Conservation (phyloP, 2,797 vertebrate genomes). For the Lacerta agilis region DNA sequence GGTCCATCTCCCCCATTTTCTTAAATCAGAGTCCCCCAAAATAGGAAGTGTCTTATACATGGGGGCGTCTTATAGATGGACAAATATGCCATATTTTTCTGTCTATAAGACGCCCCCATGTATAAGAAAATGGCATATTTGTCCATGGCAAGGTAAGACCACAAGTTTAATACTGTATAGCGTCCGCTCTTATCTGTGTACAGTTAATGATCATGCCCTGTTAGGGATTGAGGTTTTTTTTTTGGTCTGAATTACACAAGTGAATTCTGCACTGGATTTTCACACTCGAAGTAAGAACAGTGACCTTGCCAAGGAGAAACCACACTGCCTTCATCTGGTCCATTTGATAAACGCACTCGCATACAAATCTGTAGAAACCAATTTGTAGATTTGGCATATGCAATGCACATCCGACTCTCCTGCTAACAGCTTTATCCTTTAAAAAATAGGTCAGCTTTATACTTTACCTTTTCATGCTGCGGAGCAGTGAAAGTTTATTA, state of each 20-base stretch:
- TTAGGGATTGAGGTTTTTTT: fast-evolving
- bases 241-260: neutral
- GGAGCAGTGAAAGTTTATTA: neutral
- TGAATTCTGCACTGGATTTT: neutral
- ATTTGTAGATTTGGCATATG: conserved; percentile 32
- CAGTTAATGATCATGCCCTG: neutral
- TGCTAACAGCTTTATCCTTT: conserved; percentile 13
- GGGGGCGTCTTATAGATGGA: no score
- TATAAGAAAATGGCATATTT: no score
- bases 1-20: no score
- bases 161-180: conserved; percentile 11
- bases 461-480: conserved; percentile 29
- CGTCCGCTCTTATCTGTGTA: neutral
- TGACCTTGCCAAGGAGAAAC: conserved; percentile 1
- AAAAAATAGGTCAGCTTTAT: conserved; percentile 52
- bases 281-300: neutral
- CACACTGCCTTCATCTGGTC: neutral
- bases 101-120: no score
- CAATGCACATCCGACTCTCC: conserved; percentile 2
- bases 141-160: neutral
- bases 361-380: conserved; percentile 23
- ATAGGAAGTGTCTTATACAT: no score
- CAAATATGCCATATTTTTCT: no score
- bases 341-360: conserved; percentile 28
- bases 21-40: no score